phyloP scores from a whole-genome alignment of 1,140 invertebrate genomes.

The Drosophila kurseongensis region DNA sequence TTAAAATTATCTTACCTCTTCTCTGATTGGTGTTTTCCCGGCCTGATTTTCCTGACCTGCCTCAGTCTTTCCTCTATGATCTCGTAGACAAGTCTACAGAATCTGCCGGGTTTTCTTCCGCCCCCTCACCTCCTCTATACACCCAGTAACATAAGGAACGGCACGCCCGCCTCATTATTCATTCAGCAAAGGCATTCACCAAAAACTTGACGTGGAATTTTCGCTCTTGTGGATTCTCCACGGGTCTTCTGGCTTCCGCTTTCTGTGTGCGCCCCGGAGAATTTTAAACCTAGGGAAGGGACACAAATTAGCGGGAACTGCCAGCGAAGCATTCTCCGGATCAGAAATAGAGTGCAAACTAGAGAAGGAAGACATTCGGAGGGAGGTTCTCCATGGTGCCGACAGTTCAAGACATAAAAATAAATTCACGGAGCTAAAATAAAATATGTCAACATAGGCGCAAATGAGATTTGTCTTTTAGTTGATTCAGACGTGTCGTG shows the following conservation, averaged over 20 bases:
- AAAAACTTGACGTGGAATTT: constrained; percentile 53
- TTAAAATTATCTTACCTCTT: no score
- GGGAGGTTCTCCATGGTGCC: constrained; percentile 30
- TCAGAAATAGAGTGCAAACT: constrained; percentile 48
- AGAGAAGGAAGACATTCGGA: not conserved
- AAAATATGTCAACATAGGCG: constrained; percentile 66
- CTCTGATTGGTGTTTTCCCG: not conserved
- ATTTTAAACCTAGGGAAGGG: constrained; percentile 51
- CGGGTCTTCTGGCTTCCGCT: constrained; percentile 33
- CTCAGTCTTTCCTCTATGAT: constrained; percentile 15
- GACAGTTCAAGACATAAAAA: constrained; percentile 67
- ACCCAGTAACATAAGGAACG: constrained; percentile 2
- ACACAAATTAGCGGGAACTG: constrained; percentile 78
- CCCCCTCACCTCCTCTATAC: not conserved
- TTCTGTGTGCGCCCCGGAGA: constrained; percentile 51
- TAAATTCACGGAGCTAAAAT: constrained; percentile 40
- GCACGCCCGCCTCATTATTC: constrained; percentile 68
- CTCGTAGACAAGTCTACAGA: constrained; percentile 29
- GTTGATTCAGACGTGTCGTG: constrained; percentile 29
- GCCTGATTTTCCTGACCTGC: constrained; percentile 27
- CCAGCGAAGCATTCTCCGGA: constrained; percentile 47
- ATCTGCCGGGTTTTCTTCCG: constrained; percentile 6
- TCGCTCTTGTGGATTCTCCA: constrained; percentile 30
- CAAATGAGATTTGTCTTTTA: constrained; percentile 55
- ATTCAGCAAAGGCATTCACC: constrained; percentile 66